phyloP scores from a whole-genome alignment of 2,113 vertebrate genomes.

The Conger conger region DNA sequence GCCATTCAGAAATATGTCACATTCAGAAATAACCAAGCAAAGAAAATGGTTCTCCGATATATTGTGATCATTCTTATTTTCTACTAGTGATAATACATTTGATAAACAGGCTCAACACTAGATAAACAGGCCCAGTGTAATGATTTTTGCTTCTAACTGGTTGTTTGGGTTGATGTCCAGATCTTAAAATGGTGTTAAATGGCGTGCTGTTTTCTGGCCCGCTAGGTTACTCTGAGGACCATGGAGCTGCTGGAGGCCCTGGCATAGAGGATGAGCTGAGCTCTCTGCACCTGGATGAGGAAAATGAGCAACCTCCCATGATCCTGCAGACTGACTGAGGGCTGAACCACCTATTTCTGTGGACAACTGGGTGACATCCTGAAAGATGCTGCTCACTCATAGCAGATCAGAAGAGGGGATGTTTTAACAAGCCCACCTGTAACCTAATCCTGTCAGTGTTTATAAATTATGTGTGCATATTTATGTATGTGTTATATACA shows the following conservation, averaged over 20 bases:
- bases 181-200: background rate
- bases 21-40: no score
- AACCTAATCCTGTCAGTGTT: conserved; percentile 66
- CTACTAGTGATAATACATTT: no score
- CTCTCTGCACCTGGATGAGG: conserved; percentile 85
- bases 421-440: conserved; percentile 68
- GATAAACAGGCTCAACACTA: no score
- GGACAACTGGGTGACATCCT: conserved; percentile 65
- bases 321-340: conserved; percentile 88
- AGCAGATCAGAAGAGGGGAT: conserved; percentile 65
- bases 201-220: background rate
- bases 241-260: conserved; percentile 86
- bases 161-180: no score
- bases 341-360: conserved; percentile 43
- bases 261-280: conserved; percentile 87
- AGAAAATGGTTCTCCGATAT: no score
- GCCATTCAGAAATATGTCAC: background rate
- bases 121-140: no score
- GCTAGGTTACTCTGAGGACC: conserved; percentile 86
- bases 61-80: no score
- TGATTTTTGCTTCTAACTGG: no score
- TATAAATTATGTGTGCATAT: conserved; percentile 37
- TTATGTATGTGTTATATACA: background rate
- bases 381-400: conserved; percentile 84
- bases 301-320: conserved; percentile 95